Evolutionary conservation across 2,888 invertebrate genomes (phyloP).

Genomic region (Omphaloscelis lunosa): DNA sequence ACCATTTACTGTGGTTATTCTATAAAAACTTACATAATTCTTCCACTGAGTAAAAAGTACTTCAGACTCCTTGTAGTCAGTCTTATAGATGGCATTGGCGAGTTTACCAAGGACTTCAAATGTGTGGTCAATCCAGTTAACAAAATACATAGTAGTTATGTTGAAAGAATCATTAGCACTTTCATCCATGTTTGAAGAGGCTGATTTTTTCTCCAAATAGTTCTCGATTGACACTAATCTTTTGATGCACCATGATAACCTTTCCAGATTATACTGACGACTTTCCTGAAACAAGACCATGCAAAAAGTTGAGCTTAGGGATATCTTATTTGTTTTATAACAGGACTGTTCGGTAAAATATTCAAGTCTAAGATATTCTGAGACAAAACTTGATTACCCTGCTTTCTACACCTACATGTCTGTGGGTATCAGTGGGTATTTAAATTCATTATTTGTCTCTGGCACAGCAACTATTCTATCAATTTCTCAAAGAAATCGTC

Average conservation of each 20-base stretch:
- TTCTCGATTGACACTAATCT: slow-evolving; percentile 76
- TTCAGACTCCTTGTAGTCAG: slow-evolving; percentile 76
- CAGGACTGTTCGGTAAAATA: too few relatives aligned
- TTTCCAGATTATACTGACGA: slow-evolving; percentile 81
- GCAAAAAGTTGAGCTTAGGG: background rate
- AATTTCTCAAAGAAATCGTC: background rate
- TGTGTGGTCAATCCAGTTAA: slow-evolving; percentile 88
- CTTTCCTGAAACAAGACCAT: slow-evolving; percentile 78
- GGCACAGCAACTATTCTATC: background rate
- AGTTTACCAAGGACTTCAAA: slow-evolving; percentile 84
- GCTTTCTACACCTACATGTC: background rate
- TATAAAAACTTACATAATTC: slow-evolving; percentile 74
- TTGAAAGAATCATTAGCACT: slow-evolving; percentile 75
- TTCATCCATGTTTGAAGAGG: slow-evolving; percentile 54
- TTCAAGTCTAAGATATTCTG: background rate
- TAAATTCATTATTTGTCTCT: background rate
- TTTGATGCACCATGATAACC: slow-evolving; percentile 84
- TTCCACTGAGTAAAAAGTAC: slow-evolving; percentile 77
- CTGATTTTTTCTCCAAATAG: slow-evolving; percentile 66
- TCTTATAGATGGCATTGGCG: slow-evolving; percentile 78
- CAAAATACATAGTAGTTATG: slow-evolving; percentile 84
- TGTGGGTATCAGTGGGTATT: background rate
- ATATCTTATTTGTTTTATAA: background rate
- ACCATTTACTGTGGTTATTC: background rate
- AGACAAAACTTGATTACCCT: background rate